These are phyloP conservation scores for Melanostoma mellinum DNA, from an alignment of 2,888 invertebrate genomes.

Conservation along the genomic window DNA sequence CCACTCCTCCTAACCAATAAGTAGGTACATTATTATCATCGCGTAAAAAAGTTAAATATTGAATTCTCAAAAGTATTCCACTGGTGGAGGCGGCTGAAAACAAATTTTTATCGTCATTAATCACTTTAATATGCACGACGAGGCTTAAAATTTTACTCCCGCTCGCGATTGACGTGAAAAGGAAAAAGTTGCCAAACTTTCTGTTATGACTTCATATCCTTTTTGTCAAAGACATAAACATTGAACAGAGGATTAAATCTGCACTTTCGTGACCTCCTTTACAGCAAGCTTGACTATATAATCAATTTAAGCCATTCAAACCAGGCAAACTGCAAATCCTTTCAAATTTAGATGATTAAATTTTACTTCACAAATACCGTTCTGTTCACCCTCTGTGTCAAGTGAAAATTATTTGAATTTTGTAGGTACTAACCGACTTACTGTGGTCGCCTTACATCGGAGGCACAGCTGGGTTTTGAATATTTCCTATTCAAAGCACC, in stretches of 20 bases:
- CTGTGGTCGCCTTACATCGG: too few species aligned
- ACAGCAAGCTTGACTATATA: slow-evolving; percentile 24
- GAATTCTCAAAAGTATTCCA: background rate
- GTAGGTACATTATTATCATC: too few species aligned
- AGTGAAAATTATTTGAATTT: too few species aligned
- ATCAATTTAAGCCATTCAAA: slow-evolving; percentile 45
- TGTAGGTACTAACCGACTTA: too few species aligned
- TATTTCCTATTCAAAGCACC: too few species aligned
- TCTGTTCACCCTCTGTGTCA: too few species aligned
- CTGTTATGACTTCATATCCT: slow-evolving; percentile 47
- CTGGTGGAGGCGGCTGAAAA: background rate
- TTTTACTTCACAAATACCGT: slow-evolving; percentile 2
- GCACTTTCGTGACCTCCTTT: too few species aligned
- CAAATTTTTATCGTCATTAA: slow-evolving; percentile 9
- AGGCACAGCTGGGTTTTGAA: too few species aligned
- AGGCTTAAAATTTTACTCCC: background rate
- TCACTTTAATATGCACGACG: slow-evolving; percentile 12
- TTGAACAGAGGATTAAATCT: slow-evolving; percentile 13
- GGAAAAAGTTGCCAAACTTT: slow-evolving; percentile 48
- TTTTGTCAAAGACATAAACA: slow-evolving; percentile 22
- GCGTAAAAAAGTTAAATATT: background rate
- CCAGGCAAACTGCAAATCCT: slow-evolving; percentile 52
- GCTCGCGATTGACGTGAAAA: slow-evolving; percentile 46
- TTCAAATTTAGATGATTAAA: slow-evolving; percentile 51
- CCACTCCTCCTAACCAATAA: too few species aligned